Evolutionary conservation across 2,113 vertebrate genomes (phyloP), one percentile per base, ranked within the genome.

Genomic region (Engraulis encrasicolus): DNA sequence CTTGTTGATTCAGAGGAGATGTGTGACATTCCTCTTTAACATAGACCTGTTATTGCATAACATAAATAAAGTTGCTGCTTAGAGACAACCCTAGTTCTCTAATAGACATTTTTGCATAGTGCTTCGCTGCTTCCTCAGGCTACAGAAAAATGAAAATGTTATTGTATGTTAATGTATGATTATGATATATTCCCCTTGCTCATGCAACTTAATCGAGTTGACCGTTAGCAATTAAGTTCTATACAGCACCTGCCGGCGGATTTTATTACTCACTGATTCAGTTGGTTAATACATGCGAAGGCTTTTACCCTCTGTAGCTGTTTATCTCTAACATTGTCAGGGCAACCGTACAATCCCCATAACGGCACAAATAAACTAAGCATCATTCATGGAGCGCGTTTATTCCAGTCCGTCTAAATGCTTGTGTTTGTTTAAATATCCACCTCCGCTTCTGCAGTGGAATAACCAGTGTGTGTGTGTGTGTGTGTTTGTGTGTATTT

Each of bases 391-490:
- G 23, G 0, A 61, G 11, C 12, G 12, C 23, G n/a, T 6, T 27
- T 9, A 9, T 27, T 23, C 23, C 80, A 71, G 82, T 85, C 45
- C 31, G 50, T 83, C 84, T 89, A 38, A 54, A 52, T 86, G n/a
- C n/a, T n/a, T n/a, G 77, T 83, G 37, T 85, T 81, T 88, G 58
- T 83, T 45, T 45, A 23, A 80, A 34, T 84, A 6, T 82, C 71
- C 78, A 58, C 83, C 23, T 86, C 31, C 23, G 14, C 81, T 17
- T 83, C 12, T 37, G 15, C 89, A 99, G 98, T 99, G 98, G 98
- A 98, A 99, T 94, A 99, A 99, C 92, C 98, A 99, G n/a, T n/a
- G n/a, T n/a, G n/a, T n/a, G n/a, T n/a, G n/a, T n/a, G n/a, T n/a
- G n/a, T n/a, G n/a, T n/a, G n/a, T n/a, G n/a, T n/a, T n/a, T n/a